A percentile compares a stretch with the other conserved stretches of the same genome.
phyloP scores from a whole-genome alignment of 92 coral and sea anemone species.

The Pocillopora grandis region DNA sequence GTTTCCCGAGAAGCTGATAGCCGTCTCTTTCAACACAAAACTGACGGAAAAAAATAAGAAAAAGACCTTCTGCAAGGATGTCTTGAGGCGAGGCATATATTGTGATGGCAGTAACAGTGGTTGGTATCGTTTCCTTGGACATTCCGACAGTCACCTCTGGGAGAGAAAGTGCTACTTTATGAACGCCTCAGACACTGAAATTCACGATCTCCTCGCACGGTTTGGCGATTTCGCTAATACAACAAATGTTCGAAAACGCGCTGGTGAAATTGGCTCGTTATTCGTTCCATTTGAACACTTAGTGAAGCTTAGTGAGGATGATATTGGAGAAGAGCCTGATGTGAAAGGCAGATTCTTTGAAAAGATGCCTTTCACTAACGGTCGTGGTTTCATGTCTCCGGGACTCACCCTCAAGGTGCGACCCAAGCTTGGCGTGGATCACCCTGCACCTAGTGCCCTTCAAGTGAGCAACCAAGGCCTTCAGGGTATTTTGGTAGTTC shows the following conservation, averaged over 20 bases:
- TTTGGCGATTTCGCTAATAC: conserved; percentile 41
- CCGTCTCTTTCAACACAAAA: neutral
- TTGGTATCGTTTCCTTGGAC: conserved; percentile 47
- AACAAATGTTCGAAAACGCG: conserved; percentile 23
- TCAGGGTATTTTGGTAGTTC: conserved; percentile 48
- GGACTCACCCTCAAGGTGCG: conserved; percentile 47
- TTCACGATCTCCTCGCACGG: conserved; percentile 30
- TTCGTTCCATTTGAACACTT: conserved; percentile 32
- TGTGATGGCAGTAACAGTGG: conserved; percentile 26
- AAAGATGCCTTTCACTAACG: conserved; percentile 25
- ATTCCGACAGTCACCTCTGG: conserved; percentile 48
- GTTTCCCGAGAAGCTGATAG: neutral
- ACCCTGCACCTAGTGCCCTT: conserved; percentile 47
- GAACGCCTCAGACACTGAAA: conserved; percentile 49
- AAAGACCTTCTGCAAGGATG: conserved; percentile 10
- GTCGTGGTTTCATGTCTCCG: conserved; percentile 70
- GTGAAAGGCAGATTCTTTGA: neutral
- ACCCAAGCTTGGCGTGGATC: conserved; percentile 8
- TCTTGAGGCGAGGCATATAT: conserved; percentile 44
- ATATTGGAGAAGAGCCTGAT: neutral
- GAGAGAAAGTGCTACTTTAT: conserved; percentile 47
- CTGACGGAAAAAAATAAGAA: neutral
- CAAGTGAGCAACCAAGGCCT: conserved; percentile 66
- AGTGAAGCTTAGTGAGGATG: neutral
- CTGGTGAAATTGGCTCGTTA: conserved; percentile 36